Evolutionary conservation across 2,113 vertebrate genomes (phyloP).

Genomic region (Aspidoscelis tigris): DNA sequence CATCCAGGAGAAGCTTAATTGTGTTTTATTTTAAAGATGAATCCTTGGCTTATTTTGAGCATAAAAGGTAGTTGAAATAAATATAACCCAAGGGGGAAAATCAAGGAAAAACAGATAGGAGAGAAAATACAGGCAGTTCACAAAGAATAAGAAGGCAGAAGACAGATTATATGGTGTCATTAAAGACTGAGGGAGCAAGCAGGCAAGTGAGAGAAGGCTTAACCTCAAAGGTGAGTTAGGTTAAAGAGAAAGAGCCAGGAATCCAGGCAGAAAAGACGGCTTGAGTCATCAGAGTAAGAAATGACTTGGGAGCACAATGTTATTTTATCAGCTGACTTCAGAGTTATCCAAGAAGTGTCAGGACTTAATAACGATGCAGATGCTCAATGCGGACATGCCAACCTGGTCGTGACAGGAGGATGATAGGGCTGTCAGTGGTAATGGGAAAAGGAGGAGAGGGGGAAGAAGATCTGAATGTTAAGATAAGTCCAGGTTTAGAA

Average conservation of each 20-base stretch:
- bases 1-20: not conserved
- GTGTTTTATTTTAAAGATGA: not conserved
- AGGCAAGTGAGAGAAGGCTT: not conserved
- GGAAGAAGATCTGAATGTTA: not conserved
- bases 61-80: not conserved
- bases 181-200: not conserved
- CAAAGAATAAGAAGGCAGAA: not conserved
- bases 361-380: conserved; percentile 26
- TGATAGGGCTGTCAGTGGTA: not conserved
- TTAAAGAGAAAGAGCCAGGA: not conserved
- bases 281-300: conserved; percentile 1
- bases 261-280: not conserved
- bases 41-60: not conserved
- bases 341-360: not conserved
- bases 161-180: not conserved
- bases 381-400: conserved; percentile 17
- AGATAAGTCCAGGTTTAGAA: not conserved
- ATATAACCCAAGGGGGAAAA: not conserved
- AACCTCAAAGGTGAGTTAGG: not conserved
- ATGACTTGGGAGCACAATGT: conserved; percentile 23
- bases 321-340: conserved; percentile 12
- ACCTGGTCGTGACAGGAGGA: conserved; percentile 9
- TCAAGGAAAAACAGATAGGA: not conserved
- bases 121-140: not conserved
- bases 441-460: conserved; percentile 22